Evolutionary conservation across 2,888 invertebrate genomes (phyloP).

Genomic region (Unio pictorum): DNA sequence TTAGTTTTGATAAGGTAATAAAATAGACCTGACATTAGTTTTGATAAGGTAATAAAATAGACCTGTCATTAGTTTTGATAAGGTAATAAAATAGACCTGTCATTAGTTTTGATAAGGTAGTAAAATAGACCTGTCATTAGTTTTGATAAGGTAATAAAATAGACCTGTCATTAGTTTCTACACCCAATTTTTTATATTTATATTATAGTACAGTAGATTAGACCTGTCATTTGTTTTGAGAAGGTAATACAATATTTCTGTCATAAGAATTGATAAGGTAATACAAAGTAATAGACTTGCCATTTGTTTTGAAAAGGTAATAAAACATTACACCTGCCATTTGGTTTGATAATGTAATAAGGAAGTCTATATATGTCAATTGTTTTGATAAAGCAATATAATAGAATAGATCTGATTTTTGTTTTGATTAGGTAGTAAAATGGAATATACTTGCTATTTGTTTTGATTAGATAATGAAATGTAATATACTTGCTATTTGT

Average conservation of each 20-base stretch:
- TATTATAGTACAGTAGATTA: neutral
- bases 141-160: neutral
- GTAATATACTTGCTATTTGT: too few relatives aligned
- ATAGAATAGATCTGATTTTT: too few relatives aligned
- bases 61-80: conserved; percentile 53
- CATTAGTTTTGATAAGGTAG: conserved; percentile 65
- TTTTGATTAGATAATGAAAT: too few relatives aligned
- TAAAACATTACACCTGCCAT: too few relatives aligned
- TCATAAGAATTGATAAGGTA: too few relatives aligned
- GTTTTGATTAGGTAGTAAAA: too few relatives aligned
- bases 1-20: too few relatives aligned
- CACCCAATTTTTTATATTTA: neutral
- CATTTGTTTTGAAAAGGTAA: too few relatives aligned
- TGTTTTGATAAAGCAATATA: too few relatives aligned
- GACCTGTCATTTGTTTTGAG: neutral
- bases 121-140: conserved; percentile 3
- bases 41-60: conserved; percentile 64
- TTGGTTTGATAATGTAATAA: neutral
- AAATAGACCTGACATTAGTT: conserved; percentile 20
- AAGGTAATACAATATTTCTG: neutral
- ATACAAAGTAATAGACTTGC: too few relatives aligned
- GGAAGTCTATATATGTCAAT: neutral
- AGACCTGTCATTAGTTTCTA: neutral
- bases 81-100: conserved; percentile 47
- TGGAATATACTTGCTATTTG: too few relatives aligned